Evolutionary conservation across 2,113 vertebrate species (phyloP), one percentile per base, ranked within the genome.

Genomic region (Herpetotheres cachinnans): DNA sequence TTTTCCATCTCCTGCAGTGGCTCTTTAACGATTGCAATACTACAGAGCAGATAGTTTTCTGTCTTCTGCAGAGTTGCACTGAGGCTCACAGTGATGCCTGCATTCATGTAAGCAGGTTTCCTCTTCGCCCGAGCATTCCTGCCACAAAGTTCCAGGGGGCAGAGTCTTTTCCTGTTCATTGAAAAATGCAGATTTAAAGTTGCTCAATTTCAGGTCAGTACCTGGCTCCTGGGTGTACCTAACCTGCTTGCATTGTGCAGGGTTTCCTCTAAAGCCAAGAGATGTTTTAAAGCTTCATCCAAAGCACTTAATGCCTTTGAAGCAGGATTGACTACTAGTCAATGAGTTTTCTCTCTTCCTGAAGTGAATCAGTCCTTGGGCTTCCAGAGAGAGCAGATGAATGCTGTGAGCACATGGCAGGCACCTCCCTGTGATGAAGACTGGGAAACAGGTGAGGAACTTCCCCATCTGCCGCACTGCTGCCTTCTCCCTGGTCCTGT

Each of bases 391-490:
- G 72, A 73, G 25, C 62, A 86, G 47, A 2, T 27, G 86, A 91
- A 52, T 8, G 10, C 54, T 79, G 52, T 38, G 66, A 85, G 84
- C 87, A 82, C 52, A 0, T 96, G 96, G 96, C 69, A 97, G 87
- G 78, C 94, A 61, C 95, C 96, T 76, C 95, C 94, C 0, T 96
- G 95, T 70, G 47, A 54, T 16, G 96, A 97, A 79, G 95, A 97
- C 86, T 96, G 96, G 96, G 95, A 97, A 52, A 11, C 42, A 78
- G 96, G 96, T 97, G 61, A 91, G 94, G 55, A 91, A 34, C 21
- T 79, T 88, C 11, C 14, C 59, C 3, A 2, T 50, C 42, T 65
- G 30, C 30, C 55, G 20, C 36, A 8, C 25, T 36, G 18, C 88
- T 93, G 62, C 40, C 56, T 89, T 42, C 13, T 55, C 38, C 18